Base-by-base conservation (phyloP, 2,888 invertebrate genomes). In the Mayetiola destructor region DNA sequence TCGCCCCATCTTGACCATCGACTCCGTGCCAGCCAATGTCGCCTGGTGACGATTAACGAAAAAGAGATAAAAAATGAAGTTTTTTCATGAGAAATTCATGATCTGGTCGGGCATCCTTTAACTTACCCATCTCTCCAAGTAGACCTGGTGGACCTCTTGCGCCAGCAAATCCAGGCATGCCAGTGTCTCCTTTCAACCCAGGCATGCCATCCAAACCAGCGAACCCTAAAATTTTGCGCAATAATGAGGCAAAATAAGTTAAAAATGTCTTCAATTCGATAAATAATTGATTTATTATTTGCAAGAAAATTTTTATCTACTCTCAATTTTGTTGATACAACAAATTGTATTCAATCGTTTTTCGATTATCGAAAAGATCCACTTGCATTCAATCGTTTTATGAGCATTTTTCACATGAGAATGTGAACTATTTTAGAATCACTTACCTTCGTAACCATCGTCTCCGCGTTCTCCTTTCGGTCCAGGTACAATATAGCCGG, bases 401-500 rank as follows among this genome's bases (percentile, higher is more conserved):
- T n/a, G n/a, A n/a, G n/a, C n/a, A n/a, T n/a, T n/a, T n/a, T n/a
- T n/a, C n/a, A n/a, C n/a, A n/a, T n/a, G n/a, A n/a, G n/a, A n/a
- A n/a, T n/a, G n/a, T 37, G 4, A 37, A 36, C 36, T n/a, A 36
- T 12, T 36, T 8, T 8, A 32, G 60, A 87, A 87, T 14, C 71
- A 73, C 37, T 69, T 64, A 60, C 76, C 73, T n/a, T 18, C 18
- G 20, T 20, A 59, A 9, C 72, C 72, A 1, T 71, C 71, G 20
- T 75, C 75, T 12, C 80, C 80, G 58, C 69, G 68, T 58, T 75
- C 72, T 29, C 80, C 80, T 61, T 69, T 72, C 60, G 68, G 67
- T 37, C 37, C 36, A 9, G 40, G 39, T 56, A 80, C 81, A 70
- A 70, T 69, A 1, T 65, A 62, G 29, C 82, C 83, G 29, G 71